A percentile compares a stretch with the other conserved stretches of the same genome.
Evolutionary conservation across 2,797 vertebrate species (phyloP).

Genomic region (Sciaenops ocellatus): DNA sequence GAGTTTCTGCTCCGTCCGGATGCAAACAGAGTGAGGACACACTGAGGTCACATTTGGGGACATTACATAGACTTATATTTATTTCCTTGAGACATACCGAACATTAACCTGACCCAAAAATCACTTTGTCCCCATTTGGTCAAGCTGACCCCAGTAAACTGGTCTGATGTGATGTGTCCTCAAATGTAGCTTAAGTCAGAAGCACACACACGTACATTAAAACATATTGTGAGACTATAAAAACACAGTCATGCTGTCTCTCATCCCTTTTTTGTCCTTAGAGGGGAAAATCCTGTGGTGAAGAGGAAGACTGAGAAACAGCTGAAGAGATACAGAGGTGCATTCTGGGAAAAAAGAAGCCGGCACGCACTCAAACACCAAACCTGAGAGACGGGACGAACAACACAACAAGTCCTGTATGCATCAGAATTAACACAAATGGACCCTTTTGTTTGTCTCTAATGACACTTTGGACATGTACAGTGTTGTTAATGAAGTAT

Average conservation of each 20-base stretch:
- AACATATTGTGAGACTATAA: background rate
- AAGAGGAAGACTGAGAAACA: slow-evolving; percentile 34
- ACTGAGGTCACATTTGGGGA: background rate
- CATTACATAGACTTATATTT: no score
- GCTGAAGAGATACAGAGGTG: slow-evolving; percentile 46
- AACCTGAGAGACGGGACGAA: slow-evolving; percentile 52
- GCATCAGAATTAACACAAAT: background rate
- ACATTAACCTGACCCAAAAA: no score
- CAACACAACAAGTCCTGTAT: background rate
- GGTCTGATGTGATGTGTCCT: no score
- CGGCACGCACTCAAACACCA: slow-evolving; percentile 51
- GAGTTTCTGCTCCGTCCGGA: slow-evolving; percentile 62
- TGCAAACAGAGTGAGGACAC: slow-evolving; percentile 48
- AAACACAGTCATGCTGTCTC: background rate
- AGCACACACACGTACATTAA: background rate
- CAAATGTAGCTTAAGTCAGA: no score
- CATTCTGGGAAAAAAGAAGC: slow-evolving; percentile 73
- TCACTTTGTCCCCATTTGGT: no score
- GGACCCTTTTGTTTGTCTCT: slow-evolving; percentile 28
- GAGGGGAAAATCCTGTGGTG: background rate
- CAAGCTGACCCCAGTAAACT: no score
- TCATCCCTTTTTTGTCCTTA: slow-evolving; percentile 16
- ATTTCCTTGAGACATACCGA: no score
- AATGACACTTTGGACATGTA: background rate
- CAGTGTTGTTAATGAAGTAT: slow-evolving; percentile 9